These are phyloP conservation scores for Actias luna DNA, from an alignment of 2,888 invertebrate genomes.

Conservation along the genomic window DNA sequence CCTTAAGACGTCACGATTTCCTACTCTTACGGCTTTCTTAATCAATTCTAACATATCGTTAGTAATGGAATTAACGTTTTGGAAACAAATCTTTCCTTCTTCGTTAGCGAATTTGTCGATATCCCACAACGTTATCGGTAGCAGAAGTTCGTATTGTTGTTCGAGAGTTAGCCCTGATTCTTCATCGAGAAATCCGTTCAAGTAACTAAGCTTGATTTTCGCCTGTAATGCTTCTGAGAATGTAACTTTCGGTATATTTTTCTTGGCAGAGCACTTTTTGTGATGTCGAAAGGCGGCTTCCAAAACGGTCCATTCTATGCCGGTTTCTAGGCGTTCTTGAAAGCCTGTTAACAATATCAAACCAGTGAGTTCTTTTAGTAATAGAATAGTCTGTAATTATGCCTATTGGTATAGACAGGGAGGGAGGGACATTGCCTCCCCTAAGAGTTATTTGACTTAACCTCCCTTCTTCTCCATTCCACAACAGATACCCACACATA, in stretches of 20 bases:
- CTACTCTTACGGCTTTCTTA: constrained; percentile 46
- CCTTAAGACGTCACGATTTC: constrained; percentile 47
- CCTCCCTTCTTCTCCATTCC: too few relatives aligned
- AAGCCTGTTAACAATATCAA: constrained; percentile 46
- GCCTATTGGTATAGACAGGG: too few relatives aligned
- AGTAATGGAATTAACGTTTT: constrained; percentile 54
- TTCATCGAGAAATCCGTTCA: constrained; percentile 55
- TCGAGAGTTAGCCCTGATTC: constrained; percentile 49
- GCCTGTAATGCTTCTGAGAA: constrained; percentile 57
- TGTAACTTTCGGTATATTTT: constrained; percentile 37
- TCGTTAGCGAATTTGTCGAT: constrained; percentile 57
- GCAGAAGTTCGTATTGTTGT: constrained; percentile 59
- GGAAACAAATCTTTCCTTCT: constrained; percentile 62
- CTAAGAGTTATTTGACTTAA: too few relatives aligned
- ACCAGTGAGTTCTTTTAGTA: background rate
- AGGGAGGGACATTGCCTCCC: too few relatives aligned
- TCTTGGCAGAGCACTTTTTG: constrained; percentile 41
- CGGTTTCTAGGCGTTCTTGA: constrained; percentile 60
- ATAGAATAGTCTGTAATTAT: too few relatives aligned
- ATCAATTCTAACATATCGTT: constrained; percentile 56
- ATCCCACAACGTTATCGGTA: constrained; percentile 65
- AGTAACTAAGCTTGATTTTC: constrained; percentile 59
- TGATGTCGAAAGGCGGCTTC: constrained; percentile 54
- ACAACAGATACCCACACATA: too few relatives aligned
- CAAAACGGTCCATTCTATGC: constrained; percentile 59